Percentiles rank a stretch among this genome's conserved stretches.
phyloP scores from a whole-genome alignment of 2,888 invertebrate species.

The Psococerastis gibbosa region DNA sequence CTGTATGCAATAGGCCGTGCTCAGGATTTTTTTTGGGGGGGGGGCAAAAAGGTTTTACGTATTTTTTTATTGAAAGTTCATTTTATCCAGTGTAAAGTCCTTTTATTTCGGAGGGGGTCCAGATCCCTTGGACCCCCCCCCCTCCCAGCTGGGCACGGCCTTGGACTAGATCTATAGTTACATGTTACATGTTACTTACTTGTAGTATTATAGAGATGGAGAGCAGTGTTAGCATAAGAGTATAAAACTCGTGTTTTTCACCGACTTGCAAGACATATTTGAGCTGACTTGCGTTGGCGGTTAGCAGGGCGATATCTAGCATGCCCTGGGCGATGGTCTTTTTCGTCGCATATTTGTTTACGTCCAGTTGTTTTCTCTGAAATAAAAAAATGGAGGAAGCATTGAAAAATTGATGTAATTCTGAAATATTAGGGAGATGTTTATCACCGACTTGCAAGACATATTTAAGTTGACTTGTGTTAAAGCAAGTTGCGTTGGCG shows the following conservation, averaged over 20 bases:
- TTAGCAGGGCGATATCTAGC: slow-evolving; percentile 70
- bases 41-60: too few relatives aligned
- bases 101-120: too few relatives aligned
- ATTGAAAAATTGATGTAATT: too few relatives aligned
- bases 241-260: slow-evolving; percentile 69
- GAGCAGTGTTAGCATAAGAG: slow-evolving; percentile 57
- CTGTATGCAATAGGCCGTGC: too few relatives aligned
- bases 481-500: slow-evolving; percentile 73
- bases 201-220: slow-evolving; percentile 67
- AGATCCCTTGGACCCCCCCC: too few relatives aligned
- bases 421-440: too few relatives aligned
- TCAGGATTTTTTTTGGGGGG: too few relatives aligned
- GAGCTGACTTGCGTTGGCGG: slow-evolving; percentile 74
- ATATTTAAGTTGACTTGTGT: slow-evolving; percentile 75
- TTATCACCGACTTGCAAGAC: slow-evolving; percentile 65
- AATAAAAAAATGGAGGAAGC: too few relatives aligned
- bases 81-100: too few relatives aligned
- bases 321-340: slow-evolving; percentile 84
- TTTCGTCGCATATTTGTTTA: slow-evolving; percentile 79
- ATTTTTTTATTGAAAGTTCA: too few relatives aligned
- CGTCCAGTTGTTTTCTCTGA: slow-evolving; percentile 55
- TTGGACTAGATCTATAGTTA: neutral
- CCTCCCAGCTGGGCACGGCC: too few relatives aligned
- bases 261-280: slow-evolving; percentile 75
- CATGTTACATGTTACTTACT: slow-evolving; percentile 31